Conservation (phyloP, 2,888 invertebrate genomes). For the Chesias legatella region DNA sequence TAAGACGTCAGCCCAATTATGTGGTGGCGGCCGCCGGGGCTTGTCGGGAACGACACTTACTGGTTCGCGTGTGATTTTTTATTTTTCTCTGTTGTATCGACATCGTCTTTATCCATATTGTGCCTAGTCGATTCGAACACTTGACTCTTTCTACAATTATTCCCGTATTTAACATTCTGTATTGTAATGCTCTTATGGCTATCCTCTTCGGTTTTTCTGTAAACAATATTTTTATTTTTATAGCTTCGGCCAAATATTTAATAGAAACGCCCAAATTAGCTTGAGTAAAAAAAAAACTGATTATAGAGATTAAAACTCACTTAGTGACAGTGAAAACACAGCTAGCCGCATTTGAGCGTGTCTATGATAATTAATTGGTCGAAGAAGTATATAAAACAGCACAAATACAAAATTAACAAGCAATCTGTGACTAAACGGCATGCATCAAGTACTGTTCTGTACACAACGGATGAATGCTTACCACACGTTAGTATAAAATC, state of each 20-base stretch:
- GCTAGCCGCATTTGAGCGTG: too few relatives aligned
- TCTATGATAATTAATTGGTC: constrained; percentile 17
- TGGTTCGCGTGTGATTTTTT: constrained; percentile 68
- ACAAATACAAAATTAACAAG: constrained; percentile 16
- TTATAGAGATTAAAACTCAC: too few relatives aligned
- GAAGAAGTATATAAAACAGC: constrained; percentile 11
- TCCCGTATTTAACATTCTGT: constrained; percentile 70
- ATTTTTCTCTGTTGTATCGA: constrained; percentile 85
- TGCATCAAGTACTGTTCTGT: constrained; percentile 7
- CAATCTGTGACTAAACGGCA: constrained; percentile 11
- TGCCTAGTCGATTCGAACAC: constrained; percentile 86
- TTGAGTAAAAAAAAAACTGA: too few relatives aligned
- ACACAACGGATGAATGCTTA: constrained; percentile 11
- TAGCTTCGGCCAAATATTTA: constrained; percentile 11
- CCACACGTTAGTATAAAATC: constrained; percentile 8
- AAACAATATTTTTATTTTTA: constrained; percentile 48
- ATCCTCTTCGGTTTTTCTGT: constrained; percentile 76
- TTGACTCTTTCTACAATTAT: constrained; percentile 80
- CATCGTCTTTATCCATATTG: constrained; percentile 87
- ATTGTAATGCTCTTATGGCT: constrained; percentile 68
- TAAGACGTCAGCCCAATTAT: not conserved
- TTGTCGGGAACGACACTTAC: constrained; percentile 52
- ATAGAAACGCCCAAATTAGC: not conserved
- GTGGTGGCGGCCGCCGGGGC: not conserved
- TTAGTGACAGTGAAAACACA: too few relatives aligned